These are phyloP conservation scores for Tympanoctomys barrerae DNA, from an alignment of 2,797 vertebrate species.

Conservation along the genomic window DNA sequence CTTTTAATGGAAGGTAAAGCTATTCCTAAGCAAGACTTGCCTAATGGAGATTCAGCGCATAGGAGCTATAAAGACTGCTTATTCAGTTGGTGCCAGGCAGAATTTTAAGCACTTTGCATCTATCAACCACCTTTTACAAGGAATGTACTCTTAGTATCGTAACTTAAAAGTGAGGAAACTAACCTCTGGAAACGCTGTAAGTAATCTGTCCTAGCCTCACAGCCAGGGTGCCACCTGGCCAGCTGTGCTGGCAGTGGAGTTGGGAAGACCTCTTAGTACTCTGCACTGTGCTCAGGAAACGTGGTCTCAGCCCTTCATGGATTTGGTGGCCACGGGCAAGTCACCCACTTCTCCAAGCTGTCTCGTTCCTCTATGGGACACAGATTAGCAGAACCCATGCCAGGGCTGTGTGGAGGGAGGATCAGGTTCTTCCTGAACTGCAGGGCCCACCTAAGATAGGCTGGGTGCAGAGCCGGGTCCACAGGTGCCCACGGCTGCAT, in stretches of 20 bases:
- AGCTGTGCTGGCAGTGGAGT: too few relatives aligned
- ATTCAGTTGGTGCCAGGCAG: not conserved
- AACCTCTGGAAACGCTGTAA: not conserved
- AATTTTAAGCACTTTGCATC: not conserved
- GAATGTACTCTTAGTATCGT: not conserved
- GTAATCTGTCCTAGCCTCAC: not conserved
- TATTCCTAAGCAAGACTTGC: not conserved
- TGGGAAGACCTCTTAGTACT: too few relatives aligned
- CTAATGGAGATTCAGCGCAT: not conserved
- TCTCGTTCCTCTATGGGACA: not conserved
- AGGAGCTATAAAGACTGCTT: not conserved
- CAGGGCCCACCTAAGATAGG: not conserved
- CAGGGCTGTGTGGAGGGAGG: not conserved
- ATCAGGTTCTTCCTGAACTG: not conserved
- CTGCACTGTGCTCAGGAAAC: not conserved
- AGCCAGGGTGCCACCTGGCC: not conserved
- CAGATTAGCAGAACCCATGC: not conserved
- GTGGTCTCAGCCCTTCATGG: not conserved
- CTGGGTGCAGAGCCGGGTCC: not conserved
- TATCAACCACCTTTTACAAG: constrained; percentile 11
- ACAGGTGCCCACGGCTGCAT: not conserved
- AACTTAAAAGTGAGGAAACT: constrained; percentile 33
- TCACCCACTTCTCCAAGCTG: not conserved
- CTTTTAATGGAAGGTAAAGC: not conserved
- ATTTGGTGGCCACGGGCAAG: not conserved